Base-by-base conservation (phyloP, 2,888 invertebrate genomes). In the Glomeris marginata region DNA sequence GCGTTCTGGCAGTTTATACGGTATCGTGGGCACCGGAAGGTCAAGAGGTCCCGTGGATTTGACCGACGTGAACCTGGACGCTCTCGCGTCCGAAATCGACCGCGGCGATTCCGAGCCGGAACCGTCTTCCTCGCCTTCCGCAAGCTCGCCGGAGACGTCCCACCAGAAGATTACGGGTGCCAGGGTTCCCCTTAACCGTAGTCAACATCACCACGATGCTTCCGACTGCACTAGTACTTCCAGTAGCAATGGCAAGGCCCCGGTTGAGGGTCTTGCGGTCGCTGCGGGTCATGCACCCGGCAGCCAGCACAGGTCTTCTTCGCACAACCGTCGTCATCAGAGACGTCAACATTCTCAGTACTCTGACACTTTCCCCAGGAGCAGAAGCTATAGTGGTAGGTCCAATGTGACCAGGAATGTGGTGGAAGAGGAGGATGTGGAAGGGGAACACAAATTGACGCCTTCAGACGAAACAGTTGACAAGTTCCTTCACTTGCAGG, bases 211-310 rank as follows among this genome's bases (percentile, higher is more conserved):
- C 3, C 28, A 28, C 8, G 28, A 28, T 28, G 28, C 28, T 28
- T 28, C 28, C 28, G 28, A 28, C 8, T 28, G 28, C 28, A 28
- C 28, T 8, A 28, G 28, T 8, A 28, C 28, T 28, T 28, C 28
- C 28, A 28, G 28, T 28, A 28, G 28, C 28, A 28, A 28, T 8
- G 28, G 28, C 28, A 13, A 69, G 74, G 55, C 75, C 74, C 2
- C 66, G 75, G 28, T 75, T 75, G 57, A 73, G 74, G 58, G 46
- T 51, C 22, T 48, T 16, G 55, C 54, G 21, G 47, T 49, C 6
- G 55, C 41, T 22, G 48, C 41, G 41, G 43, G 16, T 41, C 37
- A n/a, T 20, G 45, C 48, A 21, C 47, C 38, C 35, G 41, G 50
- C 46, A 38, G 38, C 35, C 35, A 47, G 22, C 50, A 48, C 34